Evolutionary conservation across 2,113 vertebrate genomes (phyloP), one percentile per base, ranked within the genome.

Genomic region (Bubo scandiacus): DNA sequence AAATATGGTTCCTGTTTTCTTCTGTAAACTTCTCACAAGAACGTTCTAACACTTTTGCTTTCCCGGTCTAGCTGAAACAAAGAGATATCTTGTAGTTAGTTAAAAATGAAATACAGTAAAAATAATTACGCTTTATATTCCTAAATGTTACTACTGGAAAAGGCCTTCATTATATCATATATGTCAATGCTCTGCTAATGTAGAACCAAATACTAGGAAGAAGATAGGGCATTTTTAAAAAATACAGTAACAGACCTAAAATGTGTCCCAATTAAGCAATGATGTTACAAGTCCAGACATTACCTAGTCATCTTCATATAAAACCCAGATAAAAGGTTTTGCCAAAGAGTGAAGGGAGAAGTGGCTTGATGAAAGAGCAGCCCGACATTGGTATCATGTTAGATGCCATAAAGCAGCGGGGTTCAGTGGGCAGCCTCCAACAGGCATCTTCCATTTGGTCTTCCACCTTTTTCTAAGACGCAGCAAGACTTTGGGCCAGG

Each of bases 331-430:
- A 38, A 49, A 45, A 57, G 4, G 0, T 43, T 83, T 71, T 80
- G 6, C 34, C 12, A 2, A 73, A 62, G 19, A 79, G 16, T 66
- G 54, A 75, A 70, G 9, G 5, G 19, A 86, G 36, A 70, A 52
- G 5, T 49, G 16, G 4, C 12, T 77, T 55, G 15, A 51, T 47
- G 29, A 59, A 73, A 73, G 20, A 51, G 34, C 13, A 75, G 21
- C 23, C 30, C 8, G 2, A 6, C 9, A 49, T 10, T 26, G 12
- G 1, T 36, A n/a, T 43, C 2, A 0, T 57, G 26, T 72, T 40
- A 72, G 25, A 29, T 21, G 11, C 8, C 45, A 17, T 29, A 40
- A 57, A 66, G 30, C 22, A 65, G 12, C 22, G 30, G 17, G 6
- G 6, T 87, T 54, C 54, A 72, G 18, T 40, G 32, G 20, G 26